A percentile compares a stretch with the other conserved stretches of the same genome.
Evolutionary conservation across 2,113 vertebrate species (phyloP).

Genomic region (Austrofundulus limnaeus): DNA sequence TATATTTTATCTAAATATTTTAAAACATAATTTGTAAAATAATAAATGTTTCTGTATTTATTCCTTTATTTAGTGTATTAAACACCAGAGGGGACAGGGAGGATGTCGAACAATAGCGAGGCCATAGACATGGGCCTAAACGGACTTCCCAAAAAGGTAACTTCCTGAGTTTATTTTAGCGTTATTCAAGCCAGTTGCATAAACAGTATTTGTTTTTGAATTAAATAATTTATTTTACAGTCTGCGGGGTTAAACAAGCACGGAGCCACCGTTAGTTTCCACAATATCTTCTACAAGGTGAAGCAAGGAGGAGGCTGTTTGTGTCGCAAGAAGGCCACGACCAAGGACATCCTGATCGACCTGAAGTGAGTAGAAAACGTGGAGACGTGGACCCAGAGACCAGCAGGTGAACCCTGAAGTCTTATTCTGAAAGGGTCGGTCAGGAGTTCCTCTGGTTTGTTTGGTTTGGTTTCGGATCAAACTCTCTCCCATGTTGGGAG

Average conservation of each 20-base stretch:
- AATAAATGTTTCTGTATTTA: neutral
- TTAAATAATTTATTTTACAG: conserved; percentile 8
- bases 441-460: too few relatives aligned
- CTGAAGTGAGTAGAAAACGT: conserved; percentile 72
- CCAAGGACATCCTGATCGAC: conserved; percentile 74
- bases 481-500: conserved; percentile 21
- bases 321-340: conserved; percentile 43
- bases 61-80: neutral
- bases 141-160: conserved; percentile 39
- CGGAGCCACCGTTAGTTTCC: conserved; percentile 72
- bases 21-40: neutral
- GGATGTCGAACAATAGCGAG: conserved; percentile 3
- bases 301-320: conserved; percentile 39
- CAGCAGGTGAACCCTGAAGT: too few relatives aligned
- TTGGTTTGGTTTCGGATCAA: conserved; percentile 5
- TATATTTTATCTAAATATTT: neutral
- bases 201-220: neutral
- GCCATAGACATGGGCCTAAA: conserved; percentile 7
- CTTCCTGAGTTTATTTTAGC: neutral
- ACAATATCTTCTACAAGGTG: conserved; percentile 74
- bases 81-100: conserved; percentile 4
- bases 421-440: too few relatives aligned
- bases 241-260: neutral
- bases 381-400: too few relatives aligned
- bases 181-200: too few relatives aligned